A percentile compares a stretch with the other conserved stretches of the same genome.
Conservation (phyloP, 2,888 invertebrate species). For the Drosophila lacicola region DNA sequence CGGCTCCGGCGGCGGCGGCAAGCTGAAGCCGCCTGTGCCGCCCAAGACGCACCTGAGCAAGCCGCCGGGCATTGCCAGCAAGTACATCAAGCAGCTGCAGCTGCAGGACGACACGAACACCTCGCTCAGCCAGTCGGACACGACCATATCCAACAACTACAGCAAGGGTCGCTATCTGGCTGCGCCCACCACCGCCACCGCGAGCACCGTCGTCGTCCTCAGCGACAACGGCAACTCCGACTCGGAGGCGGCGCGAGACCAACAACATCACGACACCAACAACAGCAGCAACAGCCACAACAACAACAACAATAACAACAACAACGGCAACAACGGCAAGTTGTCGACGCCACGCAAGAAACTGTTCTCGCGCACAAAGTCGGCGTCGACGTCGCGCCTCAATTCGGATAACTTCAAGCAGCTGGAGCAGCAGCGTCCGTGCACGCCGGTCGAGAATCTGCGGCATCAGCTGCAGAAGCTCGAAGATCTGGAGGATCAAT, state of each 20-base stretch:
- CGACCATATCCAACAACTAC: conserved; percentile 85
- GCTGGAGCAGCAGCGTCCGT: conserved; percentile 85
- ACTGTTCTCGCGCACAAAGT: conserved; percentile 89
- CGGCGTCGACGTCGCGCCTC: conserved; percentile 89
- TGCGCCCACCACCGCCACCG: conserved; percentile 36
- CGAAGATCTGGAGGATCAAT: conserved; percentile 93
- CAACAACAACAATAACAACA: conserved; percentile 82
- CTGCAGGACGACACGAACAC: conserved; percentile 83
- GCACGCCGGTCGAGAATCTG: conserved; percentile 92
- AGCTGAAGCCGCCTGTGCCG: conserved; percentile 79
- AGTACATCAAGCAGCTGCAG: conserved; percentile 84
- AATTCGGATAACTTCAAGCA: conserved; percentile 85
- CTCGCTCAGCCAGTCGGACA: conserved; percentile 84
- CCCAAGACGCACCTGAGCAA: conserved; percentile 80
- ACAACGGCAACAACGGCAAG: conserved; percentile 80
- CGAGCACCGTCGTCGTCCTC: conserved; percentile 48
- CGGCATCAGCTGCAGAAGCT: conserved; percentile 92
- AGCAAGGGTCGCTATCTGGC: conserved; percentile 79
- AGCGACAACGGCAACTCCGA: conserved; percentile 85
- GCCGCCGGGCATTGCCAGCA: conserved; percentile 82
- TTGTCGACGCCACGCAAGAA: conserved; percentile 86
- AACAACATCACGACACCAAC: background rate
- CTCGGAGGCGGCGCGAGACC: conserved; percentile 70
- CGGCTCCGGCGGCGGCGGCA: conserved; percentile 3
- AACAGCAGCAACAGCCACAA: conserved; percentile 86